Conservation (phyloP, 2,113 vertebrate species). For the Carassius auratus region DNA sequence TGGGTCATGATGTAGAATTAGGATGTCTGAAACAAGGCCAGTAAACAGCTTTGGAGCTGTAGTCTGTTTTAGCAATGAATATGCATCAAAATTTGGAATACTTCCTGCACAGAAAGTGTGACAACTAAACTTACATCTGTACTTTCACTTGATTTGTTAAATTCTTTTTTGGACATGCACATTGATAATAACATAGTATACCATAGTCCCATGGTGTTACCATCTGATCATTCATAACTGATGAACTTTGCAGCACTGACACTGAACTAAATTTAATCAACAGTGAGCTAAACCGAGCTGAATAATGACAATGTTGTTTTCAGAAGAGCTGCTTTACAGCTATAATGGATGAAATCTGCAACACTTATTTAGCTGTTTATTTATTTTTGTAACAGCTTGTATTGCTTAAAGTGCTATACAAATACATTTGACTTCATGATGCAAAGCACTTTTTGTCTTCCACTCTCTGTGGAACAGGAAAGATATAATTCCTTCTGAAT, state of each 20-base stretch:
- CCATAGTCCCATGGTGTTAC: neutral
- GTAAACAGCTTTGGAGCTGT: conserved; percentile 65
- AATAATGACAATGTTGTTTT: neutral
- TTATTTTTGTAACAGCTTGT: neutral
- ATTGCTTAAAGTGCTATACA: neutral
- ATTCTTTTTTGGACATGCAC: neutral
- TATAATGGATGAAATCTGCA: neutral
- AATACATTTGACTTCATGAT: neutral
- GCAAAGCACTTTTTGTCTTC: no score
- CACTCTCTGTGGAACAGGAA: no score
- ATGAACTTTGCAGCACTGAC: neutral
- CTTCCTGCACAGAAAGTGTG: neutral
- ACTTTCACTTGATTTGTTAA: no score
- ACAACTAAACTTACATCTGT: neutral
- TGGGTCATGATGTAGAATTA: conserved; percentile 74
- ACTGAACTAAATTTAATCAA: neutral
- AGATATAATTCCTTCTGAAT: neutral
- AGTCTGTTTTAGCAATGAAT: conserved; percentile 42
- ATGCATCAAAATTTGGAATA: conserved; percentile 7
- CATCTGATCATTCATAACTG: neutral
- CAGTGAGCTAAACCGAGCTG: neutral
- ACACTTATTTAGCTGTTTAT: neutral
- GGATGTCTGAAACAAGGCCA: conserved; percentile 67
- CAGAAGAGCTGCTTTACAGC: neutral
- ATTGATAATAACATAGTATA: neutral